Conservation (phyloP, 2,888 invertebrate genomes). For the Parapristionchus giblindavisi region DNA sequence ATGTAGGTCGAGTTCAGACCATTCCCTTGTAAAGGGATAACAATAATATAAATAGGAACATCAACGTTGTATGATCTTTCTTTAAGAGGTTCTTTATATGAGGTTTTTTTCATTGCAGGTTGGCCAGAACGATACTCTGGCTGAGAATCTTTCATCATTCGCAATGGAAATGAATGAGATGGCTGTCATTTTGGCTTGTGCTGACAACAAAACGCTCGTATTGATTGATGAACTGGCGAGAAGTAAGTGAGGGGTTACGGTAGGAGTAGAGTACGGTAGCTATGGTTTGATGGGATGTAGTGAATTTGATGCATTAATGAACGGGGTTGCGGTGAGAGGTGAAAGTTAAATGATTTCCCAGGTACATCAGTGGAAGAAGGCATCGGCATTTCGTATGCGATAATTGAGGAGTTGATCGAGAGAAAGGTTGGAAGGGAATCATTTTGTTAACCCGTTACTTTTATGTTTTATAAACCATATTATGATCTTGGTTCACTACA, state of each 20-base stretch:
- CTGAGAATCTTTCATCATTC: conserved; percentile 75
- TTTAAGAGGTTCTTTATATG: background rate
- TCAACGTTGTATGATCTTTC: background rate
- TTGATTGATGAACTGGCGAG: conserved; percentile 89
- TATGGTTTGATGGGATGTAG: background rate
- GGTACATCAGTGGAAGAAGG: conserved; percentile 73
- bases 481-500: background rate
- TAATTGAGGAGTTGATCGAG: conserved; percentile 71
- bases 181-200: conserved; percentile 78
- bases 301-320: background rate
- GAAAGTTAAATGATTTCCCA: conserved; percentile 43
- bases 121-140: conserved; percentile 85
- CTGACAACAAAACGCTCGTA: conserved; percentile 81
- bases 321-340: background rate
- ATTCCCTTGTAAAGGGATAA: too few relatives aligned
- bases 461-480: too few relatives aligned
- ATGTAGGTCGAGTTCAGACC: too few relatives aligned
- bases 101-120: conserved; percentile 69
- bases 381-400: conserved; percentile 72
- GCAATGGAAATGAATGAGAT: conserved; percentile 79
- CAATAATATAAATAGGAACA: too few relatives aligned
- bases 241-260: conserved; percentile 71
- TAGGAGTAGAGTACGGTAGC: conserved; percentile 1
- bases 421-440: conserved; percentile 66
- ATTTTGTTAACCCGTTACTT: too few relatives aligned